Percentiles rank a stretch among this genome's conserved stretches.
Conservation (phyloP, 2,888 invertebrate genomes). For the Agrenia bidenticulata region DNA sequence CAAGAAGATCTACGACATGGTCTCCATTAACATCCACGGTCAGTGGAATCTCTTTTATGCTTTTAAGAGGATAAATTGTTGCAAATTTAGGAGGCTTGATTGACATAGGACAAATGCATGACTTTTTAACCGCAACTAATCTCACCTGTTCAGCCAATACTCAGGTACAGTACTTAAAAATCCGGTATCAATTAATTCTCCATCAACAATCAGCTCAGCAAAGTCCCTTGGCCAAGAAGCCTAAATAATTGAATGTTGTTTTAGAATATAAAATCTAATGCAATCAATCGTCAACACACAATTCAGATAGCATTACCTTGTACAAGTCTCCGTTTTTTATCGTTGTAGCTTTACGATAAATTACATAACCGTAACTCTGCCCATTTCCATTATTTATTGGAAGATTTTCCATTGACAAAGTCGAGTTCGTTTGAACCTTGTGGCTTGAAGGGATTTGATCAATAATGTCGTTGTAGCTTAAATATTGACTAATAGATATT, state of each 20-base stretch:
- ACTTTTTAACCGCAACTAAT: neutral
- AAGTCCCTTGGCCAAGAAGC: constrained; percentile 42
- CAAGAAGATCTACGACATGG: constrained; percentile 56
- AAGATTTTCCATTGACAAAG: constrained; percentile 54
- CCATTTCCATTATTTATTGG: constrained; percentile 56
- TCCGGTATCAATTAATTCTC: constrained; percentile 23
- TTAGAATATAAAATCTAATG: no score
- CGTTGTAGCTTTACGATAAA: constrained; percentile 58
- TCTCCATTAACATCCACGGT: constrained; percentile 8
- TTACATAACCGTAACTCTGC: constrained; percentile 62
- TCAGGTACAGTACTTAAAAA: constrained; percentile 7
- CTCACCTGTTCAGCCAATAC: constrained; percentile 33
- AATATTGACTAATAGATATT: constrained; percentile 49
- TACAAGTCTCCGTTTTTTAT: constrained; percentile 16
- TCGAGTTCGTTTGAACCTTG: constrained; percentile 25
- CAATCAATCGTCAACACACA: no score
- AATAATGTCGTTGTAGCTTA: constrained; percentile 53
- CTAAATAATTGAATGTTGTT: constrained; percentile 14
- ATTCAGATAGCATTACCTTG: constrained; percentile 6
- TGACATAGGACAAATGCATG: neutral
- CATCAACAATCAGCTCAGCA: constrained; percentile 31
- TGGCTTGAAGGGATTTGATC: constrained; percentile 45
- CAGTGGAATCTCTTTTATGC: constrained; percentile 24
- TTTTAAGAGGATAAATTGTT: constrained; percentile 10
- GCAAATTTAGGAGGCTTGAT: no score